phyloP scores from a whole-genome alignment of 35 echinoderm and acorn worm genomes.

The Patiria miniata region DNA sequence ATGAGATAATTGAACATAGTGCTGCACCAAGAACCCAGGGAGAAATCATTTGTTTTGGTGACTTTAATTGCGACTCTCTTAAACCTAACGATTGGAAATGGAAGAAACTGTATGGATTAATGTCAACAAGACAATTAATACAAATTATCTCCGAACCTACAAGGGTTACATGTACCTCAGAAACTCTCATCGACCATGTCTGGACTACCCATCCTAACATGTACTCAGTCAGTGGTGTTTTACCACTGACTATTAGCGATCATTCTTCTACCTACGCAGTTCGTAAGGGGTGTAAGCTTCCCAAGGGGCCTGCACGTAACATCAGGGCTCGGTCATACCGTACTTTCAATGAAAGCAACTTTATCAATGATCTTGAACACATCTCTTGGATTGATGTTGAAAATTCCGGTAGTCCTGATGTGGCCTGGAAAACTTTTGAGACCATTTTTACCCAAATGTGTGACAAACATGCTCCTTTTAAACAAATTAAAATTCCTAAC shows the following conservation, averaged over 20 bases:
- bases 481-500: conserved; percentile 18
- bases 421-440: not conserved
- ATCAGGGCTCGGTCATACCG: conserved; percentile 16
- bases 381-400: not conserved
- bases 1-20: not conserved
- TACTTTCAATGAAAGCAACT: not conserved
- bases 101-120: not conserved
- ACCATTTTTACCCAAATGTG: not conserved
- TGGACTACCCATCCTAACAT: not conserved
- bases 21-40: not conserved
- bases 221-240: not conserved
- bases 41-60: conserved; percentile 15
- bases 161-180: no score
- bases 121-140: not conserved
- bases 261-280: not conserved
- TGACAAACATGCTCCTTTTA: conserved; percentile 13
- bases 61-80: conserved; percentile 24
- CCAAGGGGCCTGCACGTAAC: not conserved
- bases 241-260: not conserved
- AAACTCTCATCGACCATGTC: not conserved
- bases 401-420: not conserved
- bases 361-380: not conserved
- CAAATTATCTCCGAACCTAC: not conserved
- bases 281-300: not conserved
- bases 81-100: conserved; percentile 22